A percentile compares a stretch with the other conserved stretches of the same genome.
These are phyloP conservation scores for Papilio protenor DNA, from an alignment of 2,888 invertebrate species.

Conservation along the genomic window DNA sequence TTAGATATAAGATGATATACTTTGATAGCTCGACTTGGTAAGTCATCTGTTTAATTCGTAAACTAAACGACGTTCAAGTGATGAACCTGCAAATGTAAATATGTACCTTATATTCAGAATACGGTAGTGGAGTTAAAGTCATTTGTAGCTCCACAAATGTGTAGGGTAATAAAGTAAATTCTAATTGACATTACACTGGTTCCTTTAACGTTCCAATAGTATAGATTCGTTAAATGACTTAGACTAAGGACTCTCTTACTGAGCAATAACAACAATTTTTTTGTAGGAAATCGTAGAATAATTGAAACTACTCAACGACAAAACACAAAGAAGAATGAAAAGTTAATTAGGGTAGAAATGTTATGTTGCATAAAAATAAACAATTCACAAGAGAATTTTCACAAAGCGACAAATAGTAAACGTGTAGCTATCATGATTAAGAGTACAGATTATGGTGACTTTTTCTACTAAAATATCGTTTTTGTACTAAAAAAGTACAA, in stretches of 20 bases:
- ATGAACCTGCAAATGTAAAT: neutral
- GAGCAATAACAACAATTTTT: neutral
- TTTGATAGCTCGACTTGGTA: neutral
- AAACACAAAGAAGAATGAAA: neutral
- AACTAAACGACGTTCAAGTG: neutral
- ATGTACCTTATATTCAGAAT: neutral
- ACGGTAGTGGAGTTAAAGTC: neutral
- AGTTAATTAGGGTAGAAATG: constrained; percentile 11
- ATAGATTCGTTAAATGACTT: neutral
- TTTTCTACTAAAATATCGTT: neutral
- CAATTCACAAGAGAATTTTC: neutral
- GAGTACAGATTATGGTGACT: neutral
- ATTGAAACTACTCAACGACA: neutral
- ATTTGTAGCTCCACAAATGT: neutral
- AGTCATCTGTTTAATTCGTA: neutral
- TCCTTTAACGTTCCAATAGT: neutral
- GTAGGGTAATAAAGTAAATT: neutral
- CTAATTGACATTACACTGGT: neutral
- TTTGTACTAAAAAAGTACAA: too few relatives aligned
- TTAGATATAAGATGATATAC: constrained; percentile 3
- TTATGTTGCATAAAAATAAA: neutral
- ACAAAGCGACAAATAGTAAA: neutral
- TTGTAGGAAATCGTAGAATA: neutral
- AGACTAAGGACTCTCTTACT: too few relatives aligned
- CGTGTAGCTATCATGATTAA: neutral